These are phyloP conservation scores for Zonotrichia leucophrys DNA, from an alignment of 2,113 vertebrate species.

Conservation along the genomic window DNA sequence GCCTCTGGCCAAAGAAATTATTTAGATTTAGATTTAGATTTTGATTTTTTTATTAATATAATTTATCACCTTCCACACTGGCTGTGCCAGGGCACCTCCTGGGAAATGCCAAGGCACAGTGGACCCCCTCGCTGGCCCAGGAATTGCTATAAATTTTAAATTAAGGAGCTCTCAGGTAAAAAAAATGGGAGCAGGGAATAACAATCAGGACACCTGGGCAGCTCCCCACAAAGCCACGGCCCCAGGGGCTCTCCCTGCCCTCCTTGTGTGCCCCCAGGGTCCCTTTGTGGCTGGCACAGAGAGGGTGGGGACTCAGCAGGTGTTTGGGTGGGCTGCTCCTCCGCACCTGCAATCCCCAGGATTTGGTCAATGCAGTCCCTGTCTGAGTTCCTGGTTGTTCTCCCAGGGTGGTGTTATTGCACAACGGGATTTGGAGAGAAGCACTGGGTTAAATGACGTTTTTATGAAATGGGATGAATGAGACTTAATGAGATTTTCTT, in stretches of 20 bases:
- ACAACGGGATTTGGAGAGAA: background rate
- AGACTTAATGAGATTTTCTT: background rate
- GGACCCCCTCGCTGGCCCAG: too few relatives aligned
- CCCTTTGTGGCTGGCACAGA: background rate
- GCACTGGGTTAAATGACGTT: background rate
- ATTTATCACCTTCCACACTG: too few relatives aligned
- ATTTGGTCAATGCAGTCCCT: background rate
- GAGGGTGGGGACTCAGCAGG: background rate
- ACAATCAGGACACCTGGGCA: background rate
- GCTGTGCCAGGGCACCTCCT: too few relatives aligned
- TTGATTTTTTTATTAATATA: too few relatives aligned
- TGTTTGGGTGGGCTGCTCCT: background rate
- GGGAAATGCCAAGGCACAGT: too few relatives aligned
- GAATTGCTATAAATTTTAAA: too few relatives aligned
- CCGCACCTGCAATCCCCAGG: accelerated
- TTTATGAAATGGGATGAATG: background rate
- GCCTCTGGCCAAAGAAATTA: too few relatives aligned
- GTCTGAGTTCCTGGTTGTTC: background rate
- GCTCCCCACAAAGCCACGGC: background rate
- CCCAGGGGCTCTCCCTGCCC: background rate
- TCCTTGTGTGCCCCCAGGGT: background rate
- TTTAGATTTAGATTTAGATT: too few relatives aligned
- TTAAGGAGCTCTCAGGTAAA: too few relatives aligned
- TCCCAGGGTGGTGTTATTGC: background rate
- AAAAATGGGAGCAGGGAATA: too few relatives aligned